These are phyloP conservation scores for Syngnathoides biaculeatus DNA, from an alignment of 2,113 vertebrate species.

Conservation along the genomic window DNA sequence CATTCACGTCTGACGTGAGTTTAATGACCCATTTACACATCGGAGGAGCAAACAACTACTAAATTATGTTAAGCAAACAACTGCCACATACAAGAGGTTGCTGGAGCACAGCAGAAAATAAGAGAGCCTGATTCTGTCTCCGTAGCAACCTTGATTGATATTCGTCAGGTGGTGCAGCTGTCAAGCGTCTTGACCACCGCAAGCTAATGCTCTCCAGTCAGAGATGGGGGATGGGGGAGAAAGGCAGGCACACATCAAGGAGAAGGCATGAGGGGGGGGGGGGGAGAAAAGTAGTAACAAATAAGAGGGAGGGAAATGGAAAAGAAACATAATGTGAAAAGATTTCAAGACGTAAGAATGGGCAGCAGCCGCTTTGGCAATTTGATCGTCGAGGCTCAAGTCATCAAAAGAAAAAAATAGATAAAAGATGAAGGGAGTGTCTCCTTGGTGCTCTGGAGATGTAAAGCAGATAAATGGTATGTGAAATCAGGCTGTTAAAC, in stretches of 20 bases:
- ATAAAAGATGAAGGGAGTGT: conserved; percentile 25
- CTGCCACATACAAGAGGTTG: not conserved
- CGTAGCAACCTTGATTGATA: conserved; percentile 82
- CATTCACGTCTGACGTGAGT: conserved; percentile 14
- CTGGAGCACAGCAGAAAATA: conserved; percentile 13
- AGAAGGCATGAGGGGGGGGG: conserved; percentile 38
- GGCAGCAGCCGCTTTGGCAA: conserved; percentile 18
- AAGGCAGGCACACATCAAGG: conserved; percentile 32
- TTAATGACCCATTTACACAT: conserved; percentile 22
- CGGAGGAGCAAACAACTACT: conserved; percentile 25
- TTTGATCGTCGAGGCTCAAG: conserved; percentile 15
- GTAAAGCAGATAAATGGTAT: conserved; percentile 6
- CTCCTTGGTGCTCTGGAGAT: conserved; percentile 6
- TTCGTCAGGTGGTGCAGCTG: conserved; percentile 81
- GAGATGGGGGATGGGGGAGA: conserved; percentile 22
- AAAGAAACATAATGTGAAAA: not conserved
- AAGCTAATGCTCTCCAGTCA: conserved; percentile 70
- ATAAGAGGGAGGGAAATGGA: conserved; percentile 16
- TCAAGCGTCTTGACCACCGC: conserved; percentile 73
- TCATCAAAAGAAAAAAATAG: not conserved
- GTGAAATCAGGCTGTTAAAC: conserved; percentile 12
- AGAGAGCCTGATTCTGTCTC: conserved; percentile 67
- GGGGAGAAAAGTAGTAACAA: conserved; percentile 33
- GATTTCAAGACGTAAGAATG: conserved; percentile 20
- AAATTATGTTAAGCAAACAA: conserved; percentile 2